These are phyloP conservation scores for Psix sp. DNA, from an alignment of 1,140 invertebrate genomes.

Conservation along the genomic window DNA sequence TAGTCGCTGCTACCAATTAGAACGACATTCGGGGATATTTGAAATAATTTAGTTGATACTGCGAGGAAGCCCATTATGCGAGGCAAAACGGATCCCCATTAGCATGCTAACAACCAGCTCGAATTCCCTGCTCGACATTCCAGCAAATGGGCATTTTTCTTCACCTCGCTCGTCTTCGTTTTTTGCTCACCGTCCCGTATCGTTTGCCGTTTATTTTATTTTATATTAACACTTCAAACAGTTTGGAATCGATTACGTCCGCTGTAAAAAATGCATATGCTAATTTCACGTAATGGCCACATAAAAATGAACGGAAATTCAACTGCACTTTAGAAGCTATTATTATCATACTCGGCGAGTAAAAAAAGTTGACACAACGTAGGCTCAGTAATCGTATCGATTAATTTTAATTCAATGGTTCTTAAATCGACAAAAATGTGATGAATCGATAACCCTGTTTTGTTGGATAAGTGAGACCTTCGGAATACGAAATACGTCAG, in stretches of 20 bases:
- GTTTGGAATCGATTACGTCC: not conserved
- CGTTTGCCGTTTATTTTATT: constrained; percentile 10
- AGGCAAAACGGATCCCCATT: constrained; percentile 65
- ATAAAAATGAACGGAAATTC: not conserved
- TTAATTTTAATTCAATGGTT: too few species aligned
- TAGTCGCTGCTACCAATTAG: constrained; percentile 62
- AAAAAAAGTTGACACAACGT: too few species aligned
- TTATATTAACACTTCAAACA: constrained; percentile 16
- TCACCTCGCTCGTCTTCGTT: constrained; percentile 14
- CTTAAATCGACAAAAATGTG: too few species aligned
- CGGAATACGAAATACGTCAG: too few species aligned
- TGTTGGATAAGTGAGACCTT: too few species aligned
- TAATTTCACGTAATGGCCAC: constrained; percentile 6
- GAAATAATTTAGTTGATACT: constrained; percentile 69
- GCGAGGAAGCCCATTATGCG: constrained; percentile 56
- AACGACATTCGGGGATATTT: constrained; percentile 70
- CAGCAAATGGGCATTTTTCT: constrained; percentile 55
- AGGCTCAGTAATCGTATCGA: too few species aligned
- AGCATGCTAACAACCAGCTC: constrained; percentile 74
- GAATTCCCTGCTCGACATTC: constrained; percentile 68
- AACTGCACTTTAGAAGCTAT: constrained; percentile 2
- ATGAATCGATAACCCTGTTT: too few species aligned
- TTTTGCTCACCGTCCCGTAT: constrained; percentile 15
- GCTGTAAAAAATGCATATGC: constrained; percentile 6
- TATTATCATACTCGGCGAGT: too few species aligned